These are phyloP conservation scores for Dasyornis broadbenti DNA, from an alignment of 2,113 vertebrate species.

Conservation along the genomic window DNA sequence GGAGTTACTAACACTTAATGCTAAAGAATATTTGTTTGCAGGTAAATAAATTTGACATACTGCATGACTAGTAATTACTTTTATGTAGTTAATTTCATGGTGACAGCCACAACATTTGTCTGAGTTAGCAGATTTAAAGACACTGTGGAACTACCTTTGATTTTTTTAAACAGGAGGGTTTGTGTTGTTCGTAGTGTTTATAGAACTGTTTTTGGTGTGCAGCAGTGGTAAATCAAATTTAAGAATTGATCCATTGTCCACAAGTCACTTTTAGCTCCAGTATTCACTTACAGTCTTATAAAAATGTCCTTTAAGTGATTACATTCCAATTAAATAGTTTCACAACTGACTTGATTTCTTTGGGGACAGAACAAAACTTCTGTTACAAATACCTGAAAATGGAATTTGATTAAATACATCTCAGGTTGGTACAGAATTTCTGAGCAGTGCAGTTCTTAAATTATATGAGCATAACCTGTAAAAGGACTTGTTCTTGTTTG, in stretches of 20 bases:
- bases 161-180: neutral
- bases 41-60: constrained; percentile 51
- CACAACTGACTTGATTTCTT: neutral
- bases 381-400: neutral
- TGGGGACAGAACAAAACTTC: neutral
- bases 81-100: constrained; percentile 44
- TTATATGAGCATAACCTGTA: neutral
- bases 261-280: neutral
- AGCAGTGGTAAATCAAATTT: neutral
- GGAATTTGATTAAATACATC: neutral
- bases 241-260: neutral
- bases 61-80: constrained; percentile 34
- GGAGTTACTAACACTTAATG: constrained; percentile 36
- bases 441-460: neutral
- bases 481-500: neutral
- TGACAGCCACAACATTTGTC: constrained; percentile 40
- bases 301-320: neutral
- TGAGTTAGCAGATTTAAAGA: constrained; percentile 35
- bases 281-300: neutral
- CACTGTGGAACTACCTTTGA: neutral
- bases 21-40: constrained; percentile 56
- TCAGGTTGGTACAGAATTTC: neutral
- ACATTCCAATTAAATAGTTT: neutral
- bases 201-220: neutral
- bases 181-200: neutral